A percentile compares a stretch with the other conserved stretches of the same genome.
These are phyloP conservation scores for Ophion costatus DNA, from an alignment of 2,888 invertebrate species.

Conservation along the genomic window DNA sequence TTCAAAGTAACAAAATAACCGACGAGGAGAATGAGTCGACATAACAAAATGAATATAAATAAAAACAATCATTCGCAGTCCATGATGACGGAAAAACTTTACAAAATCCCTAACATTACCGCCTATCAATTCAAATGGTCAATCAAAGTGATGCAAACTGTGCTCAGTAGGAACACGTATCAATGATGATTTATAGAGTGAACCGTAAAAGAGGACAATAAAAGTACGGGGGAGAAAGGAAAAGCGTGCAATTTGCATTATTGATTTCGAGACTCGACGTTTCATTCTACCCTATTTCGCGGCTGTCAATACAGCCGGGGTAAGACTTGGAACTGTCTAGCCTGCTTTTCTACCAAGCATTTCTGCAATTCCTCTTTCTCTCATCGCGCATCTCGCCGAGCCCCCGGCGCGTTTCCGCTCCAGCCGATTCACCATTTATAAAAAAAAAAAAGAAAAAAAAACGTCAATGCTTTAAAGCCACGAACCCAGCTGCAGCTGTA, in stretches of 20 bases:
- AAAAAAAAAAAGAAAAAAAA: slow-evolving; percentile 3
- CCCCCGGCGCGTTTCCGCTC: no score
- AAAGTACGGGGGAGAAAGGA: not conserved
- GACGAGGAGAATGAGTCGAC: no score
- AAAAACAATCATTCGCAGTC: no score
- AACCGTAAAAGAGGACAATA: not conserved
- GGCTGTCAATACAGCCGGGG: not conserved
- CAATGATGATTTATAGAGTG: not conserved
- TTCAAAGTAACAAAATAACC: no score
- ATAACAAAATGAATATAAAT: no score
- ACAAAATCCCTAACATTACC: no score
- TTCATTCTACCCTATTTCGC: not conserved
- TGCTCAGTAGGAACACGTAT: not conserved
- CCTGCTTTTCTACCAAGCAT: not conserved
- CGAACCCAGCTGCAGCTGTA: slow-evolving; percentile 18
- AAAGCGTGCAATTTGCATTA: slow-evolving; percentile 2
- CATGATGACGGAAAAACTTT: no score
- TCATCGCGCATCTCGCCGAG: not conserved
- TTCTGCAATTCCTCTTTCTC: not conserved
- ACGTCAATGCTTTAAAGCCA: slow-evolving; percentile 42
- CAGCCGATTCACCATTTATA: slow-evolving; percentile 33
- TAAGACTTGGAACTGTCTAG: not conserved
- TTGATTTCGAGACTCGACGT: not conserved
- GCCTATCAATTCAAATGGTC: not conserved
- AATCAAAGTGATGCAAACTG: not conserved